Evolutionary conservation across 2,888 invertebrate species (phyloP).

Genomic region (Hydriomena furcata): DNA sequence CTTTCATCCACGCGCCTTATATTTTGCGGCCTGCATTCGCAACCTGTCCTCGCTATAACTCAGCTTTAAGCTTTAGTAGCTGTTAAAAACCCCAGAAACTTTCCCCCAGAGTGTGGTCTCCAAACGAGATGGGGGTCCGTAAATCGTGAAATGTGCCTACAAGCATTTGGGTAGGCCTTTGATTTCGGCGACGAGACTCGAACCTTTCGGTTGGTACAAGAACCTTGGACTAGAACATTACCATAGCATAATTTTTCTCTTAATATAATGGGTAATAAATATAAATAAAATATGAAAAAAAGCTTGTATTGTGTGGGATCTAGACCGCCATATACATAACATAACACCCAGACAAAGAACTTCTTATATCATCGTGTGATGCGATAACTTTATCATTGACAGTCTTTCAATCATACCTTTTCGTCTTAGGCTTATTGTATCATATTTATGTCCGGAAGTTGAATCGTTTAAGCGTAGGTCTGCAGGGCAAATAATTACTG

Average conservation of each 20-base stretch:
- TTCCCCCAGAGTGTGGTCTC: constrained; percentile 23
- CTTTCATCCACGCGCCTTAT: constrained; percentile 24
- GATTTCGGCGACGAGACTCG: constrained; percentile 4
- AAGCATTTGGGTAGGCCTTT: constrained; percentile 15
- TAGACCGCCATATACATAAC: too few relatives aligned
- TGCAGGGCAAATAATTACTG: constrained; percentile 33
- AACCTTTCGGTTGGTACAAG: neutral
- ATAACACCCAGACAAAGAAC: too few relatives aligned
- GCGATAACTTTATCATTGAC: too few relatives aligned
- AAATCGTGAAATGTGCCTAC: constrained; percentile 22
- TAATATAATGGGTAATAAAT: too few relatives aligned
- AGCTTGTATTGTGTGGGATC: too few relatives aligned
- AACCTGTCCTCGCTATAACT: constrained; percentile 29
- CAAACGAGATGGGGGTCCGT: constrained; percentile 19
- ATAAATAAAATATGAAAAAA: too few relatives aligned
- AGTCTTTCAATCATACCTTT: too few relatives aligned
- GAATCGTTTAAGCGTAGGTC: neutral
- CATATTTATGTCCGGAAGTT: neutral
- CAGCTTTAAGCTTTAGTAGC: constrained; percentile 33
- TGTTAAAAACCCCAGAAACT: constrained; percentile 34
- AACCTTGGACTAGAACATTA: too few relatives aligned
- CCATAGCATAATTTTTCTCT: too few relatives aligned
- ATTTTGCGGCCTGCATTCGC: constrained; percentile 27
- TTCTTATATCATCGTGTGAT: too few relatives aligned
- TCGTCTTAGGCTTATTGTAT: neutral